phyloP scores from a whole-genome alignment of 2,113 vertebrate genomes.

The Oenanthe oenanthe region DNA sequence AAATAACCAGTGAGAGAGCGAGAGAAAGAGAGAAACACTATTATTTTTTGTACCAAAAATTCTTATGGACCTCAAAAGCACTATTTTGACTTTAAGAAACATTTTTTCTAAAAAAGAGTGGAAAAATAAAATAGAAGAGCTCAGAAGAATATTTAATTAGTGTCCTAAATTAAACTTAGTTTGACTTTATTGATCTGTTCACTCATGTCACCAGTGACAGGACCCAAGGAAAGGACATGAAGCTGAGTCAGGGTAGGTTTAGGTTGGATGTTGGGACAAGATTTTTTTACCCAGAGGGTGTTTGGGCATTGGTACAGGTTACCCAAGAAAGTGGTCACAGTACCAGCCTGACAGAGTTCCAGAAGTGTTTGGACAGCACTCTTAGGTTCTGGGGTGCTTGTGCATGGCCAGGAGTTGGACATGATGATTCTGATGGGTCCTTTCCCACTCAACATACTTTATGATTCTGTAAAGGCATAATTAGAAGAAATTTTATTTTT shows the following conservation, averaged over 20 bases:
- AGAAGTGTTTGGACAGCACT: background rate
- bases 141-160: conserved; percentile 51
- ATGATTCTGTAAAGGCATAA: conserved; percentile 34
- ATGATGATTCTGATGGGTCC: background rate
- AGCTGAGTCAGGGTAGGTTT: background rate
- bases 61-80: conserved; percentile 80
- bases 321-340: background rate
- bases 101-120: conserved; percentile 69
- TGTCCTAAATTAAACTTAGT: conserved; percentile 66
- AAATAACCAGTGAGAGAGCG: conserved; percentile 74
- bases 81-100: conserved; percentile 80
- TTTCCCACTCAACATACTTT: background rate
- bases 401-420: background rate
- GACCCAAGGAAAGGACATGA: background rate
- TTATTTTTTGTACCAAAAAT: conserved; percentile 86
- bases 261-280: background rate
- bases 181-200: conserved; percentile 56
- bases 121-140: conserved; percentile 58
- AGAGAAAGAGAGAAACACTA: conserved; percentile 53
- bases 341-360: background rate
- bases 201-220: background rate
- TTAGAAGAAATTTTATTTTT: conserved; percentile 35
- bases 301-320: background rate
- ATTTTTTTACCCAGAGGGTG: background rate
- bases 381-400: background rate